Evolutionary conservation across 2,888 invertebrate genomes (phyloP).

Genomic region (Anticlea derivata): DNA sequence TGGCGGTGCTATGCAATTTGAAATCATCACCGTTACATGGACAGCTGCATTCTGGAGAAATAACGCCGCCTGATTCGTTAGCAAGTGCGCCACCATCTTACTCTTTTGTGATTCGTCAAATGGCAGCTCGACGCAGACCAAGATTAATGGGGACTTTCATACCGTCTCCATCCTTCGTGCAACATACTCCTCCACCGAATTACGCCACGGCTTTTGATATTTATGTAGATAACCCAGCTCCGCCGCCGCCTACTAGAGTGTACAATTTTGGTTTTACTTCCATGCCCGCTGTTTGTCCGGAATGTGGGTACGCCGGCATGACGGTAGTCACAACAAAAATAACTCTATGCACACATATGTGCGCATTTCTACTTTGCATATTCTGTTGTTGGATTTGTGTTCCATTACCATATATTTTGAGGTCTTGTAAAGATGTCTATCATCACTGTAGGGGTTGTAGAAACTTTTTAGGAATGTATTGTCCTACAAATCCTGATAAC

Average conservation of each 20-base stretch:
- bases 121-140: slow-evolving; percentile 61
- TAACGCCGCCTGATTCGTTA: slow-evolving; percentile 68
- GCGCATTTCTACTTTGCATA: slow-evolving; percentile 66
- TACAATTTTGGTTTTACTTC: slow-evolving; percentile 66
- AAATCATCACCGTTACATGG: slow-evolving; percentile 27
- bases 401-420: slow-evolving; percentile 69
- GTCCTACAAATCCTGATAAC: slow-evolving; percentile 64
- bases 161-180: slow-evolving; percentile 72
- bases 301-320: slow-evolving; percentile 70
- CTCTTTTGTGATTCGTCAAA: slow-evolving; percentile 73
- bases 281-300: slow-evolving; percentile 64
- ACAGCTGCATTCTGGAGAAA: slow-evolving; percentile 43
- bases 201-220: slow-evolving; percentile 75
- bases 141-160: slow-evolving; percentile 73
- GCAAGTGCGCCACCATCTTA: slow-evolving; percentile 73
- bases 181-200: slow-evolving; percentile 71
- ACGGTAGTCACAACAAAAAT: slow-evolving; percentile 60
- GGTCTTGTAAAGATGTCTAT: slow-evolving; percentile 76
- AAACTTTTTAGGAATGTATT: slow-evolving; percentile 69
- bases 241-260: slow-evolving; percentile 54
- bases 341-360: slow-evolving; percentile 71
- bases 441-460: slow-evolving; percentile 76
- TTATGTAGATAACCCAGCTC: slow-evolving; percentile 62
- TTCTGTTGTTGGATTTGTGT: slow-evolving; percentile 76
- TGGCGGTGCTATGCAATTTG: slow-evolving; percentile 42